Base-by-base conservation (phyloP, 2,113 vertebrate genomes). In the Brachionichthys hirsutus region DNA sequence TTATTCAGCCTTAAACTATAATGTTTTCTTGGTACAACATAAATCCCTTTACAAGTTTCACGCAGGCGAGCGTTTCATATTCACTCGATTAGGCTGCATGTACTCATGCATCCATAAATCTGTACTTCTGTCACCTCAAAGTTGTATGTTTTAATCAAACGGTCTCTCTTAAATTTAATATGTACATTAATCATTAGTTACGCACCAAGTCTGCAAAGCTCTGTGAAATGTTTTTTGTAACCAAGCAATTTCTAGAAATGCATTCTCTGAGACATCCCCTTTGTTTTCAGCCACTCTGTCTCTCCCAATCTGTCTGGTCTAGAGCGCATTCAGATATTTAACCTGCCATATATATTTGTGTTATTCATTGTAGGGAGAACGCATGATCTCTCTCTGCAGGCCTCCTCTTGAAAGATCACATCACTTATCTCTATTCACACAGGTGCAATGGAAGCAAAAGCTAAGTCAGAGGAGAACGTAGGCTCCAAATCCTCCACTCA, bases 331-430 rank as follows among this genome's bases (percentile, higher is more conserved):
- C 62, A 60, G 42, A 7, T 1, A 63, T 63, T 73, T 49, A 73
- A 64, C 64, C 48, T 70, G 67, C 38, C 65, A 48, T 16, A 52
- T 16, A 52, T 24, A 64, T 60, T 76, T 73, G 14, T 35, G 64
- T 72, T 74, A 70, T 78, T 83, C 60, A 65, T 61, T 12, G 18
- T 15, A 38, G 46, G 6, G 12, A 66, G 55, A 72, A 42, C 62
- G 56, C 40, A 14, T 19, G 44, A 20, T 48, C 24, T 22, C 17
- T 63, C 54, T 73, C 63, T 42, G 52, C 59, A 42, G 20, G 6
- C 17, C 46, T 12, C 44, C 11, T 52, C 19, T 53, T 63, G 42
- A 53, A 9, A 51, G 35, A 48, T 30, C 30, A 43, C 47, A 20
- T 57, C 52, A 17, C 56, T 70, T 60, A 19, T 42, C 11, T 62